phyloP scores from a whole-genome alignment of 2,113 vertebrate genomes.

The Burhinus bistriatus region DNA sequence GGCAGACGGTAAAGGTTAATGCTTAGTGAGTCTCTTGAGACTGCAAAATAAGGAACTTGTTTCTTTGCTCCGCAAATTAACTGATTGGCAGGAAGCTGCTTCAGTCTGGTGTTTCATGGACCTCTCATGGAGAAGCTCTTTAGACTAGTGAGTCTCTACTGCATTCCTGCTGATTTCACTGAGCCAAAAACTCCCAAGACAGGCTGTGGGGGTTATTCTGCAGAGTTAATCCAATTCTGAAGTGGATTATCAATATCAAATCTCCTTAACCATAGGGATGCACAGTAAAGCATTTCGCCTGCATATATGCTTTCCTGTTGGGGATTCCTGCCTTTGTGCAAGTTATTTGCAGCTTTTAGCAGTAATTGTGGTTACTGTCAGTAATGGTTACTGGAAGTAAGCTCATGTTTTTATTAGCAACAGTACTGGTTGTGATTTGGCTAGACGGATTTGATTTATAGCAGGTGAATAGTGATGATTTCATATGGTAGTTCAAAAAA shows the following conservation, averaged over 20 bases:
- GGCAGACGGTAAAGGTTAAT: background rate
- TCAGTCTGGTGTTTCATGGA: background rate
- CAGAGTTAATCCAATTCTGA: slow-evolving; percentile 53
- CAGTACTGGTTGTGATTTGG: background rate
- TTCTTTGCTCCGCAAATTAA: background rate
- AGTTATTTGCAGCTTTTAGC: background rate
- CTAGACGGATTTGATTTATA: background rate
- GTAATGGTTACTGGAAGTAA: background rate
- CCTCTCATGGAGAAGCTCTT: background rate
- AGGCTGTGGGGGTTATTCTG: background rate
- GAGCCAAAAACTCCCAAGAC: background rate
- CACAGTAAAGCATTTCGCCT: slow-evolving; percentile 16
- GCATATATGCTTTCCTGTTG: background rate
- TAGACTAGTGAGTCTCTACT: background rate
- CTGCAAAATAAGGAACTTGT: background rate
- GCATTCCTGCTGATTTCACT: background rate
- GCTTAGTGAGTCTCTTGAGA: background rate
- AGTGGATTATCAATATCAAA: slow-evolving; percentile 56
- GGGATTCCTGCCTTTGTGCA: background rate
- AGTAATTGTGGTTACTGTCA: background rate
- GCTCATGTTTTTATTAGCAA: background rate
- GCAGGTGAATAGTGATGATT: background rate
- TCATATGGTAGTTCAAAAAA: background rate
- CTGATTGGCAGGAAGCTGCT: background rate
- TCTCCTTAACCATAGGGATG: slow-evolving; percentile 50